phyloP scores from a whole-genome alignment of 2,888 invertebrate species.

The Idaea straminata region DNA sequence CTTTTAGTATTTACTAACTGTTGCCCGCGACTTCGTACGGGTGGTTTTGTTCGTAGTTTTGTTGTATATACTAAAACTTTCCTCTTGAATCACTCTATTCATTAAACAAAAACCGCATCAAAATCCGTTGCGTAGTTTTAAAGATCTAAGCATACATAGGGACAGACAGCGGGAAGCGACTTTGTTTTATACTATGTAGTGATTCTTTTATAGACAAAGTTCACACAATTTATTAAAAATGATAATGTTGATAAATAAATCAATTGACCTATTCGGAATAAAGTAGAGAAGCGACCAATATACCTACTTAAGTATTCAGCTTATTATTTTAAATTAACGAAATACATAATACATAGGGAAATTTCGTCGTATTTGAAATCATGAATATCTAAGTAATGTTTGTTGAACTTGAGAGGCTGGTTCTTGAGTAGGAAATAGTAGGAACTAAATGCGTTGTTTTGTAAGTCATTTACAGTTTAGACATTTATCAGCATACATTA shows the following conservation, averaged over 20 bases:
- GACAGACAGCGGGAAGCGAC: too few species aligned
- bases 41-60: too few species aligned
- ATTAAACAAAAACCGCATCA: too few species aligned
- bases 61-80: too few species aligned
- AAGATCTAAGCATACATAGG: too few species aligned
- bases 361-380: neutral
- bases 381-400: neutral
- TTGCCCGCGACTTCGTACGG: too few species aligned
- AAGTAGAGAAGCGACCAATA: neutral
- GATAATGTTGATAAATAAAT: neutral
- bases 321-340: conserved; percentile 1
- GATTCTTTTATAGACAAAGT: neutral
- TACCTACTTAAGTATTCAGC: neutral
- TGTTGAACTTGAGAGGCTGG: neutral
- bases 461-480: neutral
- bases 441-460: neutral
- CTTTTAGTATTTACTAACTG: too few species aligned
- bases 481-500: neutral
- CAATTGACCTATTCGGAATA: neutral
- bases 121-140: too few species aligned
- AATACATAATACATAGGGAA: neutral
- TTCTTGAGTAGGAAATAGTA: neutral
- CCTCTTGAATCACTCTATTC: too few species aligned
- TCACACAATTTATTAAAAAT: neutral
- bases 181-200: too few species aligned